Conservation (phyloP, 2,888 invertebrate genomes). For the Scaptomyza parva region DNA sequence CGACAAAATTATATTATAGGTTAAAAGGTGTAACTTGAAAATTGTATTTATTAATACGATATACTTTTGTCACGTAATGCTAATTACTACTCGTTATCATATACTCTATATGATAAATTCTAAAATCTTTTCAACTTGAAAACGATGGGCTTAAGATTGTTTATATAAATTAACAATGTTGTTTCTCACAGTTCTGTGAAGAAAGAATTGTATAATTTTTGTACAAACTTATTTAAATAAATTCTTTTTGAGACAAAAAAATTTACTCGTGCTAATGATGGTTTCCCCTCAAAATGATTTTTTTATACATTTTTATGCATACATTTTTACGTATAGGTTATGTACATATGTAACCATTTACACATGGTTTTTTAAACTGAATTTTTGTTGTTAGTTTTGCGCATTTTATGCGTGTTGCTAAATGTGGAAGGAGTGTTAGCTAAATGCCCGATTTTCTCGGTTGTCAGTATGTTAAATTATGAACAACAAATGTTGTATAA, state of each 20-base stretch:
- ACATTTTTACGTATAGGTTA: not conserved
- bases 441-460: conserved; percentile 32
- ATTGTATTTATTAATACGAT: conserved; percentile 23
- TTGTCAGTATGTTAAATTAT: conserved; percentile 20
- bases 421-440: conserved; percentile 80
- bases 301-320: conserved; percentile 27
- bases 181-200: too few species aligned
- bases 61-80: too few species aligned
- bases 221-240: not conserved
- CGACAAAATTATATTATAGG: conserved; percentile 15
- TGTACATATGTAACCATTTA: conserved; percentile 22
- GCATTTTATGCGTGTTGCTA: conserved; percentile 82
- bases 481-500: conserved; percentile 37
- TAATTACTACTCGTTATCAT: too few species aligned
- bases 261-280: not conserved
- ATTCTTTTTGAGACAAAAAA: not conserved
- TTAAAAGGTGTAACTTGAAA: conserved; percentile 13
- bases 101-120: too few species aligned
- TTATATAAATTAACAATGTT: too few species aligned
- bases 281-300: conserved; percentile 60
- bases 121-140: too few species aligned
- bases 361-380: conserved; percentile 18
- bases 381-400: conserved; percentile 53
- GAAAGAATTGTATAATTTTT: not conserved
- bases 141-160: too few species aligned